Evolutionary conservation across 2,113 vertebrate species (phyloP).

Genomic region (Turnix velox): DNA sequence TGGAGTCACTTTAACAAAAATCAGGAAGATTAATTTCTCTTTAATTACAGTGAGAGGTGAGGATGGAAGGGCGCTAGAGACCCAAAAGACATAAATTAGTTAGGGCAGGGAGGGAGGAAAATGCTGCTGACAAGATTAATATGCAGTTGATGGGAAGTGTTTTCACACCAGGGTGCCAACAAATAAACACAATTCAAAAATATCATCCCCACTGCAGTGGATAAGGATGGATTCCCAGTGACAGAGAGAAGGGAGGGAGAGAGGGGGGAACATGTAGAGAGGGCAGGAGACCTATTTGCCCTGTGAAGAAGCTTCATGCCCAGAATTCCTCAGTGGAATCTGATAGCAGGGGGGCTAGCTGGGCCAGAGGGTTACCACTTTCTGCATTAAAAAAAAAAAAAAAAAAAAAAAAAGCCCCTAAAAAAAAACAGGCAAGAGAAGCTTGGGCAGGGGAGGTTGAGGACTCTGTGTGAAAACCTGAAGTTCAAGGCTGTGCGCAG

Average conservation of each 20-base stretch:
- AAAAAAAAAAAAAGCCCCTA: background rate
- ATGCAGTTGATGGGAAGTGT: conserved; percentile 84
- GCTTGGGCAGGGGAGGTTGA: background rate
- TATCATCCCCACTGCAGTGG: conserved; percentile 61
- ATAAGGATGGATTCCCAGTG: conserved; percentile 44
- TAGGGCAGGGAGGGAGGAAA: conserved; percentile 62
- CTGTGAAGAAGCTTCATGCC: conserved; percentile 67
- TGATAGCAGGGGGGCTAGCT: background rate
- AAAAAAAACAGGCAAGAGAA: background rate
- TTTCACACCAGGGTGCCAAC: conserved; percentile 92
- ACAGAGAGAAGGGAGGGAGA: background rate
- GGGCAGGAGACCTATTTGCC: background rate
- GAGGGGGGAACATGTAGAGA: background rate
- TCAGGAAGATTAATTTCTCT: background rate
- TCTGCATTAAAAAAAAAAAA: background rate
- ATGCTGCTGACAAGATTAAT: conserved; percentile 89
- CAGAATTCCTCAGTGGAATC: conserved; percentile 74
- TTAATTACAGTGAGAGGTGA: conserved; percentile 27
- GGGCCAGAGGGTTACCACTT: conserved; percentile 33
- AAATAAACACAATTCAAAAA: conserved; percentile 95
- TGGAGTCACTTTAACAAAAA: background rate
- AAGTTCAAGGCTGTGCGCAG: conserved; percentile 4
- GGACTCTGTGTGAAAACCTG: conserved; percentile 2
- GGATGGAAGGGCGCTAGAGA: conserved; percentile 33
- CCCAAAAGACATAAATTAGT: conserved; percentile 70